Base-by-base conservation (phyloP, 2,797 vertebrate species). In the Oryzias dopingdopingensis region DNA sequence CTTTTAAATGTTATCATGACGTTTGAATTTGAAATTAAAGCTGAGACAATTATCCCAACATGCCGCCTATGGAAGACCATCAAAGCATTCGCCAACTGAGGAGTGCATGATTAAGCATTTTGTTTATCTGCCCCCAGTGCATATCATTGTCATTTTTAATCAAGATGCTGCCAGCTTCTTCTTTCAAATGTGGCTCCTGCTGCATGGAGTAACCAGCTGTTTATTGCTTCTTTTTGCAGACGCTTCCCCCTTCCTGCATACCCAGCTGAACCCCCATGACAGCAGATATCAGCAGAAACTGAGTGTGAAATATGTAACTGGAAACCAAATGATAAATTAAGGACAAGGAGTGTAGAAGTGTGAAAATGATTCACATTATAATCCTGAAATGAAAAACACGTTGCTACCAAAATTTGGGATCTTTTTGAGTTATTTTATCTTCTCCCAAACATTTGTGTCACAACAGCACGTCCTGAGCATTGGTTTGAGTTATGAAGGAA, bases 31-130 rank as follows among this genome's bases (percentile, higher is more conserved):
- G 42, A 80, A 83, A 82, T 86, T 58, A 79, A 74, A 83, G 71
- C 69, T 75, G 81, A 77, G 81, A 80, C 77, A 83, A 84, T 89
- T 84, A 83, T 74, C 72, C 76, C 73, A 73, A 74, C 32, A 83
- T 78, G 67, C 43, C 47, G 59, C 48, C 53, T 45, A 56, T 53
- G 52, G 56, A 58, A 73, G 62, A 54, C 70, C 70, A 67, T 78
- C 67, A 66, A 59, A 65, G 62, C 64, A 69, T 63, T 79, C 60
- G 79, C 84, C 85, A 81, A 62, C 64, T 24, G 52, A 62, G 65
- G 46, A 77, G 54, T 68, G 80, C 72, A 69, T 80, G 84, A 88
- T 88, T 76, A 83, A 59, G 62, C 70, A 55, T 73, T 86, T 86
- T 86, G 75, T 83, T 85, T 77, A 74, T 84, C 77, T 62, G 67